These are phyloP conservation scores for Meloe dianella DNA, from an alignment of 2,888 invertebrate genomes.

Conservation along the genomic window DNA sequence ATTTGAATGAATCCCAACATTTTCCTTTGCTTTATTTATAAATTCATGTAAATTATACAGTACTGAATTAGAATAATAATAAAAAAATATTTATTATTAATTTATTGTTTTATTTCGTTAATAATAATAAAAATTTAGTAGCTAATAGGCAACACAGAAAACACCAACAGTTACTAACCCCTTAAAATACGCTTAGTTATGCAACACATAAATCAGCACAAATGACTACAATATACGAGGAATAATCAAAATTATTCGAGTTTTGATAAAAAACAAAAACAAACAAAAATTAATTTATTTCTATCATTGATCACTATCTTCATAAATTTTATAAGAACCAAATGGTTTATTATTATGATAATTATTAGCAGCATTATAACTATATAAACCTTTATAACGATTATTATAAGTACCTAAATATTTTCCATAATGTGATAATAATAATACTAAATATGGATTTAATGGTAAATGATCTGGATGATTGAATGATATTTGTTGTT, in stretches of 20 bases:
- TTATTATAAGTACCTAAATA: constrained; percentile 60
- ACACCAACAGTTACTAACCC: not conserved
- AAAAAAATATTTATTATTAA: not conserved
- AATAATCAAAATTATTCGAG: not conserved
- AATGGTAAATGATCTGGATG: constrained; percentile 64
- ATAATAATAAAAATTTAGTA: not conserved
- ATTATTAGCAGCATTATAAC: constrained; percentile 69
- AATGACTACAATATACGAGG: not conserved
- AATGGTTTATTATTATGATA: constrained; percentile 71
- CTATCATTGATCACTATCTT: constrained; percentile 48
- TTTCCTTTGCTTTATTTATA: no score
- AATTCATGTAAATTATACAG: no score
- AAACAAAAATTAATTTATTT: no score
- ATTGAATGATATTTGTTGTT: constrained; percentile 57
- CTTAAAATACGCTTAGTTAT: not conserved
- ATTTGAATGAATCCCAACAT: constrained; percentile 67
- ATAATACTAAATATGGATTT: constrained; percentile 66
- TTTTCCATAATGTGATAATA: constrained; percentile 69
- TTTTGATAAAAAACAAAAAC: no score
- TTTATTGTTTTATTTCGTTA: no score
- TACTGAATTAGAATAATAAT: no score
- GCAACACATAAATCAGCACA: not conserved
- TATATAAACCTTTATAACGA: constrained; percentile 64
- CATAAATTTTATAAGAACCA: constrained; percentile 65
- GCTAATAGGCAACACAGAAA: not conserved